phyloP scores from a whole-genome alignment of 53 echinoderm and acorn worm genomes.

The Temnopleurus reevesii region DNA sequence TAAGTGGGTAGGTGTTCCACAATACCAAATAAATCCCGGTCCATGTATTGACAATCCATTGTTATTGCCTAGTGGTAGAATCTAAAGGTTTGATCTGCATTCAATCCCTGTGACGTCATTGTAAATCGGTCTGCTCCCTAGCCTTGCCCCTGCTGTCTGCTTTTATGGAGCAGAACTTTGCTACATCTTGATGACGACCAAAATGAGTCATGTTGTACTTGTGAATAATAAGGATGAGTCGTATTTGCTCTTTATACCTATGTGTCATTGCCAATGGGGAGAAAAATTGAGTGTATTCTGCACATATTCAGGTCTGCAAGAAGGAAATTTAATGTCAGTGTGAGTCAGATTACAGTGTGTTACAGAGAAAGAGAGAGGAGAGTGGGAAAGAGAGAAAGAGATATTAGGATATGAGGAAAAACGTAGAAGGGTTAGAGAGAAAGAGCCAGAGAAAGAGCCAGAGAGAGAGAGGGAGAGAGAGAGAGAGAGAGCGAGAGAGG shows the following conservation, averaged over 20 bases:
- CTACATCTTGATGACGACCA: neutral
- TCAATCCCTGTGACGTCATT: neutral
- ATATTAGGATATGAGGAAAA: no score
- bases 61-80: neutral
- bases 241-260: neutral
- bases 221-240: neutral
- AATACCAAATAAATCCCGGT: neutral
- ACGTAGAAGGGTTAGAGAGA: no score
- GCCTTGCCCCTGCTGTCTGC: neutral
- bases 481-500: neutral
- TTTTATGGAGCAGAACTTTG: neutral
- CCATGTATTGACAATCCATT: neutral
- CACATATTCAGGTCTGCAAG: neutral
- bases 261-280: neutral
- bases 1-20: neutral
- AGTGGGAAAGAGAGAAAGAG: neutral
- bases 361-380: neutral
- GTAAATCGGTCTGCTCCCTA: neutral
- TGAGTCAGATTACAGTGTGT: neutral
- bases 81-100: slow-evolving; percentile 7
- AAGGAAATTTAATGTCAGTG: neutral
- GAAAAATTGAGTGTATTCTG: neutral
- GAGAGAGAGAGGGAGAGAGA: no score
- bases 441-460: neutral
- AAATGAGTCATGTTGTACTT: slow-evolving; percentile 3